Percentiles rank a stretch among this genome's conserved stretches.
Evolutionary conservation across 1,140 invertebrate species (phyloP).

Genomic region (Drosophila nigromelanica): DNA sequence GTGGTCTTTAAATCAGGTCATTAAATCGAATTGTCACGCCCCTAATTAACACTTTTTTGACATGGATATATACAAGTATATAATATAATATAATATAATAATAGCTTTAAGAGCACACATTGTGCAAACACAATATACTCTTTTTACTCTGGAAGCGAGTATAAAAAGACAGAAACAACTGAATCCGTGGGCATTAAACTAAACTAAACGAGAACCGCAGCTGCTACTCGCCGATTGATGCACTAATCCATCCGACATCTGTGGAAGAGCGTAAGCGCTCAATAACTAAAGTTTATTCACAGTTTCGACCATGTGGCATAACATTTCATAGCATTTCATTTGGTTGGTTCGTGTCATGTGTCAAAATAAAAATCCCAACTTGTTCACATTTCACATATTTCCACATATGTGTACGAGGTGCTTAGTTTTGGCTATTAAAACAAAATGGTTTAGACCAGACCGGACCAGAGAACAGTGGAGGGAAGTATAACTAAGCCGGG

Average conservation of each 20-base stretch:
- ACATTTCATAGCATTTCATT: conserved; percentile 45
- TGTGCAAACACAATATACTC: too few species aligned
- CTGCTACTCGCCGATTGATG: conserved; percentile 6
- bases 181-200: too few species aligned
- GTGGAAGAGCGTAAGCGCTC: background rate
- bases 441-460: conserved; percentile 31
- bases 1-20: too few species aligned
- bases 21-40: too few species aligned
- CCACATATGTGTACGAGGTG: conserved; percentile 27
- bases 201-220: background rate
- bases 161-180: too few species aligned
- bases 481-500: background rate
- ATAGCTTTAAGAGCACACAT: too few species aligned
- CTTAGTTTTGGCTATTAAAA: conserved; percentile 43
- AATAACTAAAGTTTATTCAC: conserved; percentile 8
- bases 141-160: too few species aligned
- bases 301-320: conserved; percentile 10
- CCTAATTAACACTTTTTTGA: too few species aligned
- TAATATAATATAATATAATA: too few species aligned
- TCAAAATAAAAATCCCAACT: conserved; percentile 54
- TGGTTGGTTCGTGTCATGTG: conserved; percentile 47
- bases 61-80: too few species aligned
- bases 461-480: conserved; percentile 3
- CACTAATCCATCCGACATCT: conserved; percentile 2
- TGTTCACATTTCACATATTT: conserved; percentile 35